These are phyloP conservation scores for Leptopilina drosophilae DNA, from an alignment of 2,888 invertebrate species.

Conservation along the genomic window DNA sequence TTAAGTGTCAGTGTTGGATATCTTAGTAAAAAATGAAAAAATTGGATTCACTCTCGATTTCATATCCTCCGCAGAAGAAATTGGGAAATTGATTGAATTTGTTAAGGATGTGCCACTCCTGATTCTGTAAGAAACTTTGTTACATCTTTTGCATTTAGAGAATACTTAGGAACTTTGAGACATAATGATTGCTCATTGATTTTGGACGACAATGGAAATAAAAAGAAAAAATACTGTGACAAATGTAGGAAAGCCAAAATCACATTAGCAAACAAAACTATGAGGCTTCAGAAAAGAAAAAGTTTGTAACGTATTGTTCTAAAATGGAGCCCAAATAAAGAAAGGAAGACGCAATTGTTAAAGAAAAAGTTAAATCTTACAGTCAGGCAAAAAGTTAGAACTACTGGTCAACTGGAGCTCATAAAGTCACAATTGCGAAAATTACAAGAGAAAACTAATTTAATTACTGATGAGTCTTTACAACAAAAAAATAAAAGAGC, in stretches of 20 bases:
- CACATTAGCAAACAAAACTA: slow-evolving; percentile 45
- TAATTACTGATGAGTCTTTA: not conserved
- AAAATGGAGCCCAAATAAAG: slow-evolving; percentile 22
- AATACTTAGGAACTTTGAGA: no score
- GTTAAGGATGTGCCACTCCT: slow-evolving; percentile 3
- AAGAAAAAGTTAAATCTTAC: slow-evolving; percentile 38
- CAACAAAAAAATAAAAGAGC: no score
- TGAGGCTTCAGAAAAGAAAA: not conserved
- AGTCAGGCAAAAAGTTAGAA: not conserved
- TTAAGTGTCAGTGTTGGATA: not conserved
- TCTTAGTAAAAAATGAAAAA: not conserved
- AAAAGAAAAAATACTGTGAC: not conserved
- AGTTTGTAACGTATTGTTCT: not conserved
- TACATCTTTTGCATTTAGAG: no score
- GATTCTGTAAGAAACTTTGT: no score
- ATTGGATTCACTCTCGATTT: not conserved
- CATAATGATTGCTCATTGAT: no score
- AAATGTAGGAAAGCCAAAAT: slow-evolving; percentile 33
- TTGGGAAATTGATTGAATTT: not conserved
- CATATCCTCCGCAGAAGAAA: not conserved
- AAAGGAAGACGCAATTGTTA: slow-evolving; percentile 13
- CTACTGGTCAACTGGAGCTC: not conserved
- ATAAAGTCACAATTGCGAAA: not conserved
- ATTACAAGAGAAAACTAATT: not conserved
- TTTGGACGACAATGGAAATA: no score